phyloP scores from a whole-genome alignment of 2,888 invertebrate genomes.

The Eupithecia subumbrata region DNA sequence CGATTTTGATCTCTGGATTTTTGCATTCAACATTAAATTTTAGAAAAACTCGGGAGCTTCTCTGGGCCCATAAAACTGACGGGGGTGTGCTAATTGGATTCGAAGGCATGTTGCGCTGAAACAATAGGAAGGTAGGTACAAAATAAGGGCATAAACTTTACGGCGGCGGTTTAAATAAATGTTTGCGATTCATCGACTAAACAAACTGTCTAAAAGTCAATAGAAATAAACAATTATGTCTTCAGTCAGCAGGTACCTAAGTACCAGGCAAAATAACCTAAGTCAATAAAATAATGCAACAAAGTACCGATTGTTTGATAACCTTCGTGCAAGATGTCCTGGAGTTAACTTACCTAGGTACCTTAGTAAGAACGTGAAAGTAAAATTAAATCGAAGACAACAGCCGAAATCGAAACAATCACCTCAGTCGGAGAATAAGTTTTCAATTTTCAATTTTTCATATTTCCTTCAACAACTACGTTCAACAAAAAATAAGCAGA shows the following conservation, averaged over 20 bases:
- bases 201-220: neutral
- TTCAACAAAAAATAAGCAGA: too few species aligned
- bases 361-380: neutral
- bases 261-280: neutral
- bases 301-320: neutral
- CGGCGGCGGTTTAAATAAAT: neutral
- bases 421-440: neutral
- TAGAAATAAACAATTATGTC: neutral
- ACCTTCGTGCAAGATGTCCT: neutral
- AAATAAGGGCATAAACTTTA: neutral
- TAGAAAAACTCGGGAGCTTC: slow-evolving; percentile 89
- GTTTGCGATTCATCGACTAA: neutral
- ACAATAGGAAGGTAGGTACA: slow-evolving; percentile 6
- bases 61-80: slow-evolving; percentile 97
- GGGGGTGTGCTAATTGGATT: slow-evolving; percentile 78
- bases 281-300: neutral
- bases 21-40: slow-evolving; percentile 95
- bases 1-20: slow-evolving; percentile 89
- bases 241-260: too few species aligned
- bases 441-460: neutral
- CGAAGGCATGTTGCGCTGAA: slow-evolving; percentile 54
- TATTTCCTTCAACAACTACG: too few species aligned
- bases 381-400: neutral
- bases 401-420: neutral
- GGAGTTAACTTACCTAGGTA: neutral